These are phyloP conservation scores for Eurois occulta DNA, from an alignment of 2,888 invertebrate species.

Conservation along the genomic window DNA sequence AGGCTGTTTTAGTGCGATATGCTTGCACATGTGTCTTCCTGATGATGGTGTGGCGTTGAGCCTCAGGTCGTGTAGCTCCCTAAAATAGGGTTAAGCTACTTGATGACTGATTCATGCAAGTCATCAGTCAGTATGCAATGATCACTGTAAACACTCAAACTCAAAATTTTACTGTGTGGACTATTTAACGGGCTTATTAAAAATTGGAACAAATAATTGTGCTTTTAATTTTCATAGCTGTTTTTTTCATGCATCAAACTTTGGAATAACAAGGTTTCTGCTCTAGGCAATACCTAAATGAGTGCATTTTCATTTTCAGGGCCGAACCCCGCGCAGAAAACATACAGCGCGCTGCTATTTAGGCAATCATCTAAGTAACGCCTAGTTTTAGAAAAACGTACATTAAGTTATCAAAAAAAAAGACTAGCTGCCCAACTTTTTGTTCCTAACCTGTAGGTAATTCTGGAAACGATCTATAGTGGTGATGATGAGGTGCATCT, in stretches of 20 bases:
- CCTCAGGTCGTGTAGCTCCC: constrained; percentile 41
- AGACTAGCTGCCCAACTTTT: neutral
- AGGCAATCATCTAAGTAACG: neutral
- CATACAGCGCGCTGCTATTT: neutral
- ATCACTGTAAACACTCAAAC: neutral
- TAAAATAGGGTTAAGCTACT: constrained; percentile 43
- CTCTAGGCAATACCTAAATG: neutral
- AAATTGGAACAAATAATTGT: neutral
- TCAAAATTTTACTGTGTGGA: neutral
- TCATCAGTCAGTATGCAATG: constrained; percentile 10
- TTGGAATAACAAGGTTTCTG: neutral
- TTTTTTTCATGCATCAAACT: neutral
- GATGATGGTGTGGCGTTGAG: constrained; percentile 35
- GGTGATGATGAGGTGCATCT: neutral
- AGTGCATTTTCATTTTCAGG: neutral
- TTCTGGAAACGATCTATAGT: neutral
- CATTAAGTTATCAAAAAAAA: too few relatives aligned
- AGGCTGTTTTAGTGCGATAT: constrained; percentile 17
- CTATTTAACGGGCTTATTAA: neutral
- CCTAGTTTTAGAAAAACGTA: too few relatives aligned
- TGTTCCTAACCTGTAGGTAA: neutral
- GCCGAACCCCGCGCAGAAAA: neutral
- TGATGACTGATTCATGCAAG: constrained; percentile 45
- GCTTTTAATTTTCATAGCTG: neutral
- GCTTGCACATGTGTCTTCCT: constrained; percentile 18